Evolutionary conservation across 2,797 vertebrate genomes (phyloP), one percentile per base, ranked within the genome.

Genomic region (Gila robusta): DNA sequence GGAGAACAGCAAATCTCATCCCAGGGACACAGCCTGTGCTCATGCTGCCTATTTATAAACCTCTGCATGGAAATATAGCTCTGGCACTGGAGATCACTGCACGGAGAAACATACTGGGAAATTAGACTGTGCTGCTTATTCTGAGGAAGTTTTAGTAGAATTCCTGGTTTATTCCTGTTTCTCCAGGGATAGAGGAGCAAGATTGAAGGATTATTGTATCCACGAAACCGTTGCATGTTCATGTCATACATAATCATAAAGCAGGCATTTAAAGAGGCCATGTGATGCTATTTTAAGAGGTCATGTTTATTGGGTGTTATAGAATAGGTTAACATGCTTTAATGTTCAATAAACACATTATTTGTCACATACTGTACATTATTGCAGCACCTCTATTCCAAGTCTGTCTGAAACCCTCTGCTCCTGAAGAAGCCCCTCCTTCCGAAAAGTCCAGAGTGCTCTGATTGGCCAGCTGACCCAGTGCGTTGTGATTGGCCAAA

Each of bases 1-100:
- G 94, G 94, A 95, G 94, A 92, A 92, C 93, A 88, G 87, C 93
- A 94, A 93, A 94, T 94, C 94, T 94, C 94, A 94, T 96, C 92
- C 94, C 91, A 93, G 93, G 90, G 88, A 94, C 94, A 93, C 94
- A 92, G 94, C 89, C 94, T 83, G 88, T 91, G 91, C 93, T 93
- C 92, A 93, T 91, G 91, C 93, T 90, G 92, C 90, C 94, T 95
- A 95, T 96, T 96, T 96, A 95, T 95, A 95, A 94, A 94, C 91
- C 90, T 73, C 79, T 71, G 67, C 44, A 79, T 77, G 91, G 90
- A 92, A 86, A 89, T 74, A 56, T 41, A 79, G 37, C 84, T 70
- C 19, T 85, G 73, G 74, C 71, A 49, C 82, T 71, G 44, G 1
- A 78, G 64, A 66, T 66, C 64, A 66, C 14, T 32, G 62, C 12